phyloP scores from a whole-genome alignment of 30 jellyfish, hydroid and myxozoan species.

The Hydractinia echinata region DNA sequence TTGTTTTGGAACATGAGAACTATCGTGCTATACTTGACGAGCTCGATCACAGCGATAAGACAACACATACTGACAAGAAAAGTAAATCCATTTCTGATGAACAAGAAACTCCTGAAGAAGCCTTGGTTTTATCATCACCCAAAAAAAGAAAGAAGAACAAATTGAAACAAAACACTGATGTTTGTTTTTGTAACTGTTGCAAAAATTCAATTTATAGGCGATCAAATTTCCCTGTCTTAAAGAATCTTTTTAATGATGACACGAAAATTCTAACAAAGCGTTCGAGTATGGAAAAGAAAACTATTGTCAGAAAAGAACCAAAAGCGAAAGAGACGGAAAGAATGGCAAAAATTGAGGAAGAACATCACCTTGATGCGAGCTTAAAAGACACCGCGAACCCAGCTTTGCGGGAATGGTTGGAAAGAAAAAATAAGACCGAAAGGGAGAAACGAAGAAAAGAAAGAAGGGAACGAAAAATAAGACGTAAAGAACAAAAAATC shows the following conservation, averaged over 20 bases:
- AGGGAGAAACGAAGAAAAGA: constrained; percentile 25
- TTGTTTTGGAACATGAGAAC: neutral
- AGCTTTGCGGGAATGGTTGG: constrained; percentile 17
- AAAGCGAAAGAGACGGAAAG: neutral
- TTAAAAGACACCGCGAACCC: constrained; percentile 24
- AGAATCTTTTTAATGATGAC: neutral
- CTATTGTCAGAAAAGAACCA: neutral
- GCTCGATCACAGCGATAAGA: neutral
- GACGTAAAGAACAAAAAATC: neutral
- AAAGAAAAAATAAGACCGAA: constrained; percentile 14
- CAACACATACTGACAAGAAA: neutral
- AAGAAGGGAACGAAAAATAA: neutral
- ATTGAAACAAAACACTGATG: neutral
- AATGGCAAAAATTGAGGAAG: neutral
- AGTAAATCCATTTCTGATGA: constrained; percentile 1
- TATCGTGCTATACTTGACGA: neutral
- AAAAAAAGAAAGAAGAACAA: too few species aligned
- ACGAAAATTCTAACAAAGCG: neutral
- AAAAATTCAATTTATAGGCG: neutral
- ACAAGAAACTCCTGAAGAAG: neutral
- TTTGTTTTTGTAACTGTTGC: constrained; percentile 11
- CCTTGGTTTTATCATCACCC: neutral
- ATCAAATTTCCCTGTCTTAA: neutral
- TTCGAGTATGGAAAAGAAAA: neutral
- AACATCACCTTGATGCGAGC: neutral